A percentile compares a stretch with the other conserved stretches of the same genome.
These are phyloP conservation scores for Percopsis transmontana DNA, from an alignment of 2,113 vertebrate genomes.

Conservation along the genomic window DNA sequence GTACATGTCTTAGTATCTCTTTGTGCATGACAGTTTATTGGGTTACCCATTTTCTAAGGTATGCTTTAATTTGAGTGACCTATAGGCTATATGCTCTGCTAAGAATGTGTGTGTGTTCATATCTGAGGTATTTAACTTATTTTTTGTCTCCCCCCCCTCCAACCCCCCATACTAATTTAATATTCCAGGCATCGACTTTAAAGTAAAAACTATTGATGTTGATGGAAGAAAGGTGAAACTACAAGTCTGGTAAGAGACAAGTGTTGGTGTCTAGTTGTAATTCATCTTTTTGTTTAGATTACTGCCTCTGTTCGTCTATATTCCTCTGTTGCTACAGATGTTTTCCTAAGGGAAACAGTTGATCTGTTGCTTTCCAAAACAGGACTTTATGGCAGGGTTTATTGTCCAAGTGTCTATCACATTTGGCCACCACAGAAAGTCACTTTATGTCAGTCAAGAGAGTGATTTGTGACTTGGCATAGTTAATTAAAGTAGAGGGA, in stretches of 20 bases:
- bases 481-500: no score
- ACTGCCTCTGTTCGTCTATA: background rate
- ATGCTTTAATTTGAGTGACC: constrained; percentile 44
- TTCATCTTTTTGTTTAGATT: no score
- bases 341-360: constrained; percentile 32
- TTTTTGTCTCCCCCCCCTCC: constrained; percentile 6
- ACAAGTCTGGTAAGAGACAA: constrained; percentile 87
- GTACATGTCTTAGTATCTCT: constrained; percentile 4
- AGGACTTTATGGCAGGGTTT: constrained; percentile 37
- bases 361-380: constrained; percentile 38
- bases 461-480: background rate
- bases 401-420: constrained; percentile 15
- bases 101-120: constrained; percentile 18
- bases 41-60: constrained; percentile 4
- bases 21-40: background rate
- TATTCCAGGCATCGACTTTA: constrained; percentile 89
- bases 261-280: background rate
- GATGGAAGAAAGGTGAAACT: constrained; percentile 95
- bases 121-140: constrained; percentile 37
- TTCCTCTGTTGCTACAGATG: background rate
- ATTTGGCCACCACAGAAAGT: constrained; percentile 9
- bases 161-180: background rate
- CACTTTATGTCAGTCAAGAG: constrained; percentile 12
- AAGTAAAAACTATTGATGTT: constrained; percentile 91
- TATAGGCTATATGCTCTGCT: constrained; percentile 35